Conservation (phyloP, 2,797 vertebrate genomes). For the Ibycter americanus region DNA sequence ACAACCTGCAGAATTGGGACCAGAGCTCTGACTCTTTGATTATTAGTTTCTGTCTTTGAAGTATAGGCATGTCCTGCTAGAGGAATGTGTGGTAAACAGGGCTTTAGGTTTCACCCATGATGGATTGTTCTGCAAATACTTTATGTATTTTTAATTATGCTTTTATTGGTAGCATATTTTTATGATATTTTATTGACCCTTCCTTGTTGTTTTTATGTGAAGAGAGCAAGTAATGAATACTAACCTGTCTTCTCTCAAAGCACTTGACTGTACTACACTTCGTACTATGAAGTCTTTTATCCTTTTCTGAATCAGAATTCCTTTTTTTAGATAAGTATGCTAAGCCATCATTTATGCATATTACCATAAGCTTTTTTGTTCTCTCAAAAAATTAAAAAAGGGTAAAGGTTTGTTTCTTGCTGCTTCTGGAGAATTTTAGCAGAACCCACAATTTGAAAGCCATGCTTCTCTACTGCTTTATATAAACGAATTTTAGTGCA, state of each 20-base stretch:
- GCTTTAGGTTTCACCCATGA: neutral
- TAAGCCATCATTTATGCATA: neutral
- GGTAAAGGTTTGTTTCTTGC: neutral
- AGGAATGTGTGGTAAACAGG: neutral
- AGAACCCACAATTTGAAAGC: neutral
- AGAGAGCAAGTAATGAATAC: neutral
- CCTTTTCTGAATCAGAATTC: constrained; percentile 35
- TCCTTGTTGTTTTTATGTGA: constrained; percentile 1
- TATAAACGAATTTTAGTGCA: neutral
- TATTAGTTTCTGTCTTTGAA: neutral
- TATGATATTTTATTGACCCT: constrained; percentile 16
- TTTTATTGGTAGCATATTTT: neutral
- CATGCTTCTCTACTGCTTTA: neutral
- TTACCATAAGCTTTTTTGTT: neutral
- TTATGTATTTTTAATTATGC: neutral
- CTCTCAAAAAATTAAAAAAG: neutral
- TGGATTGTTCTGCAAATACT: neutral
- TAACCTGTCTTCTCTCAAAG: neutral
- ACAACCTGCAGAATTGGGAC: neutral
- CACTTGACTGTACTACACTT: neutral
- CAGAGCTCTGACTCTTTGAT: neutral
- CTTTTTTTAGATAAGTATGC: neutral
- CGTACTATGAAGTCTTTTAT: constrained; percentile 15
- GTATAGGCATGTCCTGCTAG: neutral
- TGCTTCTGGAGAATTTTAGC: neutral